Evolutionary conservation across 1,140 invertebrate genomes (phyloP), one percentile per base, ranked within the genome.

Genomic region (Drosophila suzukii): DNA sequence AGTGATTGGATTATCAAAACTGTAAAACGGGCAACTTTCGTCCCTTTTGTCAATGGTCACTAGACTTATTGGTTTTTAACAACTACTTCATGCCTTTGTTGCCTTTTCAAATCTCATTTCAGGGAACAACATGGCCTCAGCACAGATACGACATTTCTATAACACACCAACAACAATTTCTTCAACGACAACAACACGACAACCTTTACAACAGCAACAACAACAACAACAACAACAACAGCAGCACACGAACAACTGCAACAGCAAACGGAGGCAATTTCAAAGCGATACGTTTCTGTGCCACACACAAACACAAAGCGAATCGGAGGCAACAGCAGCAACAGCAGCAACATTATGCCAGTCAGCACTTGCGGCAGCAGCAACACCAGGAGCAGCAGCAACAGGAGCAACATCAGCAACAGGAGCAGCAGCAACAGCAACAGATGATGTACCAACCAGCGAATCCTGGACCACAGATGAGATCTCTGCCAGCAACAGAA

Each of bases 41-140:
- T 36, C 41, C 27, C 41, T 51, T 43, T 55, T 34, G 32, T 27
- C 20, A 17, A 6, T 36, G 50, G 13, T 27, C 54, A 70, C 56
- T 66, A 39, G 49, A 38, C 44, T 50, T 55, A 54, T 66, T 54
- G 66, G 43, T 65, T 77, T 74, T 88, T 70, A 83, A 72, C 65
- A 55, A 65, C 38, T 63, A 50, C 49, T 63, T 55, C 17, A 50
- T 59, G 61, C 15, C 15, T 12, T 59, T 55, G 36, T 63, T 67
- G 32, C 20, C 38, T 30, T 56, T 43, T 24, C 30, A 51, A 44
- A 56, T 70, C 41, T 43, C 59, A 50, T 75, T 89, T 44, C 30
- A 91, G 90, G 90, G 90, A 90, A 91, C 90, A 91, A 91, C 90
- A 91, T 91, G 90, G 90, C 90, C 90, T 90, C 90, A 91, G 90